These are phyloP conservation scores for Sternarchorhynchus goeldii DNA, from an alignment of 2,797 vertebrate species.

Conservation along the genomic window DNA sequence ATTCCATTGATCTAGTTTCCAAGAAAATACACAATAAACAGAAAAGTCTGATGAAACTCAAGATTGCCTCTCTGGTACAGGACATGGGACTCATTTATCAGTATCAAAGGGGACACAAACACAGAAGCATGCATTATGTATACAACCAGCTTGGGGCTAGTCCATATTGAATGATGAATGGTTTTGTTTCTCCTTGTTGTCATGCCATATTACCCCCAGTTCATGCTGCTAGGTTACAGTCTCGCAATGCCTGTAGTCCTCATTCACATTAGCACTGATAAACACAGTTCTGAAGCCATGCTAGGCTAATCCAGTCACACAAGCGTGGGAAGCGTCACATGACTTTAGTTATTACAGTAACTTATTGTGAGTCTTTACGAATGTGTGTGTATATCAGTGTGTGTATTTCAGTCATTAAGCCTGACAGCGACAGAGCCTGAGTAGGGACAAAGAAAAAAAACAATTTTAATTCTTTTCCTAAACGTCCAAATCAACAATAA, in stretches of 20 bases:
- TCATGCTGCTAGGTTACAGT: too few relatives aligned
- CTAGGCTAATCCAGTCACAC: not conserved
- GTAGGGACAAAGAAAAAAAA: too few relatives aligned
- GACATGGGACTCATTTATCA: constrained; percentile 30
- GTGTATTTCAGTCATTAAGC: too few relatives aligned
- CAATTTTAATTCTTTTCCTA: not conserved
- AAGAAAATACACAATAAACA: not conserved
- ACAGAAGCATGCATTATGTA: constrained; percentile 43
- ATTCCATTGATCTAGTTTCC: constrained; percentile 18
- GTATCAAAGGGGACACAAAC: constrained; percentile 28
- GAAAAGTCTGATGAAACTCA: constrained; percentile 19
- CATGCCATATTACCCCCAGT: not conserved
- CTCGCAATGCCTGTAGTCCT: not conserved
- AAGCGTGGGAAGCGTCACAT: too few relatives aligned
- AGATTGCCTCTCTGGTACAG: constrained; percentile 38
- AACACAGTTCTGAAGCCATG: not conserved
- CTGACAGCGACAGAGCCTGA: too few relatives aligned
- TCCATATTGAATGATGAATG: constrained; percentile 39
- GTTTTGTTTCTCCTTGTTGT: constrained; percentile 24
- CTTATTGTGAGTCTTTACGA: too few relatives aligned
- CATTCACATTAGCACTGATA: constrained; percentile 9
- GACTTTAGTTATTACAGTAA: too few relatives aligned
- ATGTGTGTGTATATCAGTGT: too few relatives aligned
- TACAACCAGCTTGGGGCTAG: constrained; percentile 13
- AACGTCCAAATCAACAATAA: not conserved